These are phyloP conservation scores for Ichneumon xanthorius DNA, from an alignment of 2,888 invertebrate genomes.

Conservation along the genomic window DNA sequence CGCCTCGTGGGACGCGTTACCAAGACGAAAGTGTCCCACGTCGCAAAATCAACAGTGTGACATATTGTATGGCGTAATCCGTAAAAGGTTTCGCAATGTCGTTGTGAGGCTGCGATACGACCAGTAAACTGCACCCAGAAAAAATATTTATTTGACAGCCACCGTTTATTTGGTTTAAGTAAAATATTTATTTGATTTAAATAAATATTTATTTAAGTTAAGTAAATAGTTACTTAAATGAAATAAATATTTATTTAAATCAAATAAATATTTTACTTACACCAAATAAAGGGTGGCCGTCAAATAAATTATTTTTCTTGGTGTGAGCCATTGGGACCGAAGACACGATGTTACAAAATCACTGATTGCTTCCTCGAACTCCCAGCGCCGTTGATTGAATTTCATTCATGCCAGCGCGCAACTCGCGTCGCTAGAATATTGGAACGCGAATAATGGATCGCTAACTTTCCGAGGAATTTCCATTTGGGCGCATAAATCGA, in stretches of 20 bases:
- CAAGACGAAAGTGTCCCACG: neutral
- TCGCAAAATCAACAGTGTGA: neutral
- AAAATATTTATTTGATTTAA: too few species aligned
- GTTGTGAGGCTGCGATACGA: neutral
- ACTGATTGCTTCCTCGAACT: neutral
- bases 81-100: neutral
- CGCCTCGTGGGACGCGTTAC: neutral
- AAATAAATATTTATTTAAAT: too few species aligned
- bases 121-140: neutral
- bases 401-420: neutral
- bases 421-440: neutral
- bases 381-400: neutral
- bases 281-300: too few species aligned
- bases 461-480: neutral
- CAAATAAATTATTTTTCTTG: too few species aligned
- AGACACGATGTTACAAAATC: neutral
- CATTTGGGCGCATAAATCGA: slow-evolving; percentile 12
- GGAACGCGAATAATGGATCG: neutral
- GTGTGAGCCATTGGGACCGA: neutral
- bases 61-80: neutral
- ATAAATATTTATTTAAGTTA: too few species aligned
- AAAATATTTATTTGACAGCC: too few species aligned
- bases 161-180: too few species aligned
- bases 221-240: too few species aligned
- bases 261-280: too few species aligned